Evolutionary conservation across 2,113 vertebrate genomes (phyloP).

Genomic region (Strigops habroptila): DNA sequence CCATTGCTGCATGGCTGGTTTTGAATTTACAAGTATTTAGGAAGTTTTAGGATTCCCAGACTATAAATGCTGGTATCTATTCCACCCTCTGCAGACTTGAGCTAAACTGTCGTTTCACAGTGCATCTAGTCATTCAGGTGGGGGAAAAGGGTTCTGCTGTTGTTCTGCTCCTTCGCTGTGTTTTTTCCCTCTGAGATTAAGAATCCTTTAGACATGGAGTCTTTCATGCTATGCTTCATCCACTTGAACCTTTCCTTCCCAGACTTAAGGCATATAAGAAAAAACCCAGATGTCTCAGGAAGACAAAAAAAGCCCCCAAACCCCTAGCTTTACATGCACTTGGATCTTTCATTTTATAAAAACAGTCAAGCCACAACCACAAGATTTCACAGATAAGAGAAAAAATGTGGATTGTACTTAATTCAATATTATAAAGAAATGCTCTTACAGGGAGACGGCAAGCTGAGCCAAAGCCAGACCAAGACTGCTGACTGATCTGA

Average conservation of each 20-base stretch:
- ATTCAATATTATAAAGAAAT: constrained; percentile 82
- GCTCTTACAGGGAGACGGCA: constrained; percentile 70
- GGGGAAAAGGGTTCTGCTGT: background rate
- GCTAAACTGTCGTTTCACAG: background rate
- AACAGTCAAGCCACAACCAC: constrained; percentile 76
- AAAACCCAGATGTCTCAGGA: constrained; percentile 69
- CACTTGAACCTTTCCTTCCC: constrained; percentile 58
- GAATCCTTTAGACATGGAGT: constrained; percentile 28
- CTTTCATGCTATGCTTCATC: constrained; percentile 43
- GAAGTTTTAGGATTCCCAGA: constrained; percentile 16
- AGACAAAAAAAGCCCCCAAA: background rate
- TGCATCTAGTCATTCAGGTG: background rate
- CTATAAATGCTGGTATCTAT: constrained; percentile 10
- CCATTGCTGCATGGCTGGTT: background rate
- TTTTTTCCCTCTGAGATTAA: constrained; percentile 28
- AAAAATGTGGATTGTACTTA: constrained; percentile 77
- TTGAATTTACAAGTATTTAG: constrained; percentile 41
- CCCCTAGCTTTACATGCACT: constrained; percentile 74
- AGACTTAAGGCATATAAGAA: constrained; percentile 37
- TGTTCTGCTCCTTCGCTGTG: background rate
- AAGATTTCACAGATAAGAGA: constrained; percentile 84
- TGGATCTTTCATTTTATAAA: constrained; percentile 81
- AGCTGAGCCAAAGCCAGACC: constrained; percentile 72
- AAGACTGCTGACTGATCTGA: constrained; percentile 80
- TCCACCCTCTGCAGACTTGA: background rate